These are phyloP conservation scores for Mus caroli DNA, from an alignment of 2,797 vertebrate species.

Conservation along the genomic window DNA sequence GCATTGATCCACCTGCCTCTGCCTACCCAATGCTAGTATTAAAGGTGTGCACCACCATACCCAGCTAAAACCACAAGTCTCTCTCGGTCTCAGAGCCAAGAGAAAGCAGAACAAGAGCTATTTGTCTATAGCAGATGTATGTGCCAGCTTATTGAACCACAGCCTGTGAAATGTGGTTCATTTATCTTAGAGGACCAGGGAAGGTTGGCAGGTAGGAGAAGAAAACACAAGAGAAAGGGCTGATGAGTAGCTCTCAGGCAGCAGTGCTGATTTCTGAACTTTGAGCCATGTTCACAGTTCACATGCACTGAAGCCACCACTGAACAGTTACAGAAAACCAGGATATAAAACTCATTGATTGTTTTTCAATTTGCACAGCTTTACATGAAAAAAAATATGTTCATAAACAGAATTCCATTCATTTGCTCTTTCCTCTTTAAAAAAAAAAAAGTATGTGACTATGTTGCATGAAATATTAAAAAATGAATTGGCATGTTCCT, in stretches of 20 bases:
- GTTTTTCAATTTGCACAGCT: background rate
- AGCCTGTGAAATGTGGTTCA: background rate
- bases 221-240: background rate
- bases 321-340: background rate
- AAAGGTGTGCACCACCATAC: background rate
- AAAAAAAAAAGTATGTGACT: background rate
- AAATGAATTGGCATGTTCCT: too few species aligned
- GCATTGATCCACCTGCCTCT: background rate
- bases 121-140: background rate
- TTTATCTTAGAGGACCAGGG: background rate
- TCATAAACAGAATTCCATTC: background rate
- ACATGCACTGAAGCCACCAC: background rate
- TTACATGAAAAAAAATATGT: background rate
- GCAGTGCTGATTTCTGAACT: background rate
- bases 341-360: background rate
- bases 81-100: background rate
- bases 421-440: background rate
- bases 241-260: background rate
- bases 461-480: too few species aligned
- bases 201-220: too few species aligned
- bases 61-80: background rate
- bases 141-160: background rate
- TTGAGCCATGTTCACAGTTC: background rate
- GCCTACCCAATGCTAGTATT: background rate
- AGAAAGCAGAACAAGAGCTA: background rate